These are phyloP conservation scores for Drosophila melanosoma DNA, from an alignment of 2,888 invertebrate species.

Conservation along the genomic window DNA sequence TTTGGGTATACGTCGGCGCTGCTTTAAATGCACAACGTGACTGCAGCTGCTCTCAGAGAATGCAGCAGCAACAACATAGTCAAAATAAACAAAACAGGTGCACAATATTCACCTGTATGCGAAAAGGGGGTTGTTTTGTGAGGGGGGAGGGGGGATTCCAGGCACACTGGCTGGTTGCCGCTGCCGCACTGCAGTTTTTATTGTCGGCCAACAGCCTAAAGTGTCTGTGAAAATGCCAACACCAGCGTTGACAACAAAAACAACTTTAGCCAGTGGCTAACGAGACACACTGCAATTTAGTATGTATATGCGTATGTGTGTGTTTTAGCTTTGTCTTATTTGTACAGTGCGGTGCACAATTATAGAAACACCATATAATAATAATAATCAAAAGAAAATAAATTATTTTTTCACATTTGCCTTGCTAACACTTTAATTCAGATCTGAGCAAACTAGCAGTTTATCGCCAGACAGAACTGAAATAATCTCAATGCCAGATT, in stretches of 20 bases:
- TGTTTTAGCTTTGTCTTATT: conserved; percentile 3
- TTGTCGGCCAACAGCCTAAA: conserved; percentile 60
- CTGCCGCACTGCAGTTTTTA: conserved; percentile 50
- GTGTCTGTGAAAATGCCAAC: conserved; percentile 57
- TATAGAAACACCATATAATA: conserved; percentile 8
- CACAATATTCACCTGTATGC: conserved; percentile 60
- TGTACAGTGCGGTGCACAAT: conserved; percentile 7
- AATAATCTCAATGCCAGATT: neutral
- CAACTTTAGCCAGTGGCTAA: conserved; percentile 54
- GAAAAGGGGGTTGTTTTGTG: neutral
- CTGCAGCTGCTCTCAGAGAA: conserved; percentile 48
- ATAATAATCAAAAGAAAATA: neutral
- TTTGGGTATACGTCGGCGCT: neutral
- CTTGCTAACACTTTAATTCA: neutral
- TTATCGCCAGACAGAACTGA: neutral
- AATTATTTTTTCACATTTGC: neutral
- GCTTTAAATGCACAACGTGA: conserved; percentile 69
- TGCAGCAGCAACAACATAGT: conserved; percentile 40
- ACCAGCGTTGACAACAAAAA: conserved; percentile 31
- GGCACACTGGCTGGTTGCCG: conserved; percentile 17
- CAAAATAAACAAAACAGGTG: conserved; percentile 79
- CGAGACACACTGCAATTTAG: conserved; percentile 61
- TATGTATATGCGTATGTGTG: conserved; percentile 4
- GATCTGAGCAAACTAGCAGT: neutral
- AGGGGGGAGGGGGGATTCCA: too few relatives aligned